These are phyloP conservation scores for Seriola quinqueradiata DNA, from an alignment of 2,113 vertebrate genomes.

Conservation along the genomic window DNA sequence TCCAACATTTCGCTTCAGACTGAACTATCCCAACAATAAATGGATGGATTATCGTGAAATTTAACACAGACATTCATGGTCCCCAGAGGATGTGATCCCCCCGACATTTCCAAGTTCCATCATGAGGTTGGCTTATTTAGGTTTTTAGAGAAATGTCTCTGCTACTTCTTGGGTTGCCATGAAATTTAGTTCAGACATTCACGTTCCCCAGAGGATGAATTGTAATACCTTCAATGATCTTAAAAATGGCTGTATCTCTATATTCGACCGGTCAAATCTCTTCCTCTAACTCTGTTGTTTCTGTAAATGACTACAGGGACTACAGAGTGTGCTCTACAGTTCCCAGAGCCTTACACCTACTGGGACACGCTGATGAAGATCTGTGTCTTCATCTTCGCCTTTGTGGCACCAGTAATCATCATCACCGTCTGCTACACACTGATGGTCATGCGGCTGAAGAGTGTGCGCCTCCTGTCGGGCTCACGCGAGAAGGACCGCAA, in stretches of 20 bases:
- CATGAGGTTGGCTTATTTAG: not conserved
- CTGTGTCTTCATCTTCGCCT: slow-evolving; percentile 95
- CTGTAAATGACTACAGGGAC: slow-evolving; percentile 73
- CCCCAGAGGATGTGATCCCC: not conserved
- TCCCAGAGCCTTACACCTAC: slow-evolving; percentile 94
- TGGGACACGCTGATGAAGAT: slow-evolving; percentile 98
- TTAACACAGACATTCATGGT: not conserved
- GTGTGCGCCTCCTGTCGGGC: slow-evolving; percentile 93
- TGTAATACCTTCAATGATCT: not conserved
- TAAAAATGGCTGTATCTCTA: too few species aligned
- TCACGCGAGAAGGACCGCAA: slow-evolving; percentile 96
- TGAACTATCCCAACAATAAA: not conserved
- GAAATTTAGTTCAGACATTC: not conserved
- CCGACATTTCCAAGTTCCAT: not conserved
- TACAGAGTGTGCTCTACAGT: slow-evolving; percentile 95
- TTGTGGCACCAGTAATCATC: slow-evolving; percentile 93
- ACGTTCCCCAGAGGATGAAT: not conserved
- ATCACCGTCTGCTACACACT: slow-evolving; percentile 95
- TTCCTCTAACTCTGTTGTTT: not conserved
- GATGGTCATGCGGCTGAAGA: slow-evolving; percentile 95
- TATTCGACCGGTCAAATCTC: not conserved
- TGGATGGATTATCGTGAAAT: not conserved
- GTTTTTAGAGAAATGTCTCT: not conserved
- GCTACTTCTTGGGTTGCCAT: not conserved
- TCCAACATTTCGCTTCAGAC: not conserved